Base-by-base conservation (phyloP, 1,140 invertebrate species). In the Popillia japonica region DNA sequence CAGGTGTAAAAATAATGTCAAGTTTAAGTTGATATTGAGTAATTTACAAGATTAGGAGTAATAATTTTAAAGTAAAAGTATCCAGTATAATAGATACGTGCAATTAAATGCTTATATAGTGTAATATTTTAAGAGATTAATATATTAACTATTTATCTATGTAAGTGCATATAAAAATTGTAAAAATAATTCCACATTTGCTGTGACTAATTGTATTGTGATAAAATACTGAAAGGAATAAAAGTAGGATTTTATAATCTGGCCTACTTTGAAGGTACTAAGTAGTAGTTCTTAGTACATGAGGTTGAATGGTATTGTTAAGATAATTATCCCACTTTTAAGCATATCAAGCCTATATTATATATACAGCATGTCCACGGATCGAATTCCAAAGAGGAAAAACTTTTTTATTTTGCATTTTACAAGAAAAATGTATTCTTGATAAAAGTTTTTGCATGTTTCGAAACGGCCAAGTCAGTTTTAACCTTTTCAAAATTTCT, bases 131-230 rank as follows among this genome's bases (percentile, higher is more conserved):
- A 68, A 68, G 23, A 34, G 61, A 68, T 27, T 68, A 68, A 68
- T 68, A 68, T 68, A 68, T 68, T 27, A 68, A 34, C 20, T 27
- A 34, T 3, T 22, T 34, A 68, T 68, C 8, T 68, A 68, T 61
- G 9, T 14, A 55, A 17, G 48, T 55, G 17, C 48, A 55, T 17
- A 55, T 55, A 22, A 68, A 27, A 68, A 2, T 68, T 22, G 48
- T 68, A 22, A 11, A 68, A 68, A 68, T 27, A 17, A 68, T 68
- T 68, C 61, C 61, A 68, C 61, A 68, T 68, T 64, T 27, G 61
- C 61, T 68, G 61, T 68, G 61, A 68, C 61, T 68, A 68, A 68
- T 10, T 68, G 22, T 68, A 68, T 68, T 68, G 61, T 68, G 61
- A 68, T 68, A 68, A 68, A 68, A 27, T 68, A 68, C 22, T 68